Conservation (phyloP, 2,797 vertebrate genomes). For the Sphaeramia orbicularis region DNA sequence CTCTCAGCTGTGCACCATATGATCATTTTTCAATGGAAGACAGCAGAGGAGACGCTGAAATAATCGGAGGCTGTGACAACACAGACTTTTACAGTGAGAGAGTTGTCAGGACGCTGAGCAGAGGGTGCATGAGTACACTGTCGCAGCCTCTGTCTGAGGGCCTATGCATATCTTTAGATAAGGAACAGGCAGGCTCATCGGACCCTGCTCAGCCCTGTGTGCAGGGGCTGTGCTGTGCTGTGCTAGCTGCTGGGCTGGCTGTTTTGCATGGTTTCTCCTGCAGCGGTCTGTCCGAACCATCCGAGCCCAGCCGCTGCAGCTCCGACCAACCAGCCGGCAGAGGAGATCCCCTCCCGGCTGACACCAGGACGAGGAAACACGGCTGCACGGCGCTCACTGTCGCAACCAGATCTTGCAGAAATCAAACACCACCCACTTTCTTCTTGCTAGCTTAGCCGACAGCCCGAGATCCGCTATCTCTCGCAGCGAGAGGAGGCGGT, state of each 20-base stretch:
- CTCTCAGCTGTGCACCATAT: slow-evolving; percentile 49
- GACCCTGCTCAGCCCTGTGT: slow-evolving; percentile 42
- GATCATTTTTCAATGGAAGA: slow-evolving; percentile 8
- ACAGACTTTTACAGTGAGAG: slow-evolving; percentile 5
- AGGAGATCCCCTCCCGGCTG: slow-evolving; percentile 46
- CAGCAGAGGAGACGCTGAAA: background rate
- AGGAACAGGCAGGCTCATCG: slow-evolving; percentile 32
- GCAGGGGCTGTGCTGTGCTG: slow-evolving; percentile 56
- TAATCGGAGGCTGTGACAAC: background rate
- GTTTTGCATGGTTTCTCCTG: slow-evolving; percentile 60
- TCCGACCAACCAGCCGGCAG: slow-evolving; percentile 33
- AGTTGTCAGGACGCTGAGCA: slow-evolving; percentile 17
- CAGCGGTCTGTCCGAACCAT: slow-evolving; percentile 63
- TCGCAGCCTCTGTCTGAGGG: slow-evolving; percentile 45
- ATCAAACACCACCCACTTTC: slow-evolving; percentile 72
- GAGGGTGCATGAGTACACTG: slow-evolving; percentile 17
- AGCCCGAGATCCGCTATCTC: slow-evolving; percentile 67
- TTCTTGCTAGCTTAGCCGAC: slow-evolving; percentile 67
- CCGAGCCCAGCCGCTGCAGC: slow-evolving; percentile 70
- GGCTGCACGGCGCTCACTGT: slow-evolving; percentile 16
- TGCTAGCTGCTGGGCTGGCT: slow-evolving; percentile 54
- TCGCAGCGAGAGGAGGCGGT: slow-evolving; percentile 65
- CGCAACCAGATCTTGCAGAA: slow-evolving; percentile 33
- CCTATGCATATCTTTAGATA: slow-evolving; percentile 53
- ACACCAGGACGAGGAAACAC: slow-evolving; percentile 15